These are phyloP conservation scores for Pyrrhosoma nymphula DNA, from an alignment of 2,888 invertebrate species.

Conservation along the genomic window DNA sequence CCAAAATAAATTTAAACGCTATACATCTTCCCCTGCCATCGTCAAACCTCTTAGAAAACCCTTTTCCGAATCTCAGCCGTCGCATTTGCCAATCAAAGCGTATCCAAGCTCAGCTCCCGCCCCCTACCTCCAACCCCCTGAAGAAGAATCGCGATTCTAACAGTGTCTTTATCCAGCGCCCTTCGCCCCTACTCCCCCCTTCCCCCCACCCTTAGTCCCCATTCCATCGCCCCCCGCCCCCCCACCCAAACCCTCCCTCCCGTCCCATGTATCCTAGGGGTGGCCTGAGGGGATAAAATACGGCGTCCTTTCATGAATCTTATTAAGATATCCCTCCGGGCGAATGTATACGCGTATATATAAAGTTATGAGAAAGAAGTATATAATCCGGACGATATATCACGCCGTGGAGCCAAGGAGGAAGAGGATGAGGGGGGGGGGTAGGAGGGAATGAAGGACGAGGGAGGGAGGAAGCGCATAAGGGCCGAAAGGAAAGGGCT, in stretches of 20 bases:
- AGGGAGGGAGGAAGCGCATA: neutral
- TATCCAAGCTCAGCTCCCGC: neutral
- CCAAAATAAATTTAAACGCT: no score
- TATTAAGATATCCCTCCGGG: slow-evolving; percentile 85
- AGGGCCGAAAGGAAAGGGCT: neutral
- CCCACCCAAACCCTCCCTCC: neutral
- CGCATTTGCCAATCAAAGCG: neutral
- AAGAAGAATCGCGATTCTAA: neutral
- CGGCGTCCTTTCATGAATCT: slow-evolving; percentile 91
- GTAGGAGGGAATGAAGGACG: neutral
- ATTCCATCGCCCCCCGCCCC: neutral
- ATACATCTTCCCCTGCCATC: no score
- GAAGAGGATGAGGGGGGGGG: neutral
- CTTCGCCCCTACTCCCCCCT: neutral
- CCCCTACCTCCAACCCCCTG: neutral
- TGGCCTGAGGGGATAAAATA: slow-evolving; percentile 83
- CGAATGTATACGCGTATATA: slow-evolving; percentile 73
- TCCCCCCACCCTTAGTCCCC: neutral
- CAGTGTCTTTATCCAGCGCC: slow-evolving; percentile 47
- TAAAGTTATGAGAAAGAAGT: slow-evolving; percentile 80
- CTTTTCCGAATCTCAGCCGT: neutral
- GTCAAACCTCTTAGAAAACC: neutral
- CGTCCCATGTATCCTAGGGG: slow-evolving; percentile 65
- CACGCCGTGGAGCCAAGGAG: slow-evolving; percentile 68
- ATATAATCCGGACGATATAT: slow-evolving; percentile 77